These are phyloP conservation scores for Drosophila cardini DNA, from an alignment of 1,140 invertebrate genomes.

Conservation along the genomic window DNA sequence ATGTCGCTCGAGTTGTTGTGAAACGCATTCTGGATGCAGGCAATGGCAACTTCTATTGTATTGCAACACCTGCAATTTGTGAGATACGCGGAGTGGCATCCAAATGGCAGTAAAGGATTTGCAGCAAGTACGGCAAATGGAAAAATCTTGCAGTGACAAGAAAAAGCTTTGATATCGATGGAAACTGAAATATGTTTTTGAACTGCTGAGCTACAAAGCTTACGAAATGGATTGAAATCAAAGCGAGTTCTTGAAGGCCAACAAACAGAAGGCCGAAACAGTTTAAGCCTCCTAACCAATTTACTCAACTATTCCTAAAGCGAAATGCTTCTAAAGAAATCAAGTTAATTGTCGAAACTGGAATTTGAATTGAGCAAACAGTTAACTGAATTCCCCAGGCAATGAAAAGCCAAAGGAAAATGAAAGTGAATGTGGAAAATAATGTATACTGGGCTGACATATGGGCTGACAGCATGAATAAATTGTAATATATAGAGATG, in stretches of 20 bases:
- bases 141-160: too few relatives aligned
- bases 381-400: slow-evolving; percentile 1
- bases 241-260: too few relatives aligned
- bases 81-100: slow-evolving; percentile 14
- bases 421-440: not conserved
- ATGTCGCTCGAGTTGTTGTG: slow-evolving; percentile 44
- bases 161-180: too few relatives aligned
- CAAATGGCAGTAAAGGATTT: not conserved
- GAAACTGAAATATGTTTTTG: too few relatives aligned
- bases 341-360: slow-evolving; percentile 1
- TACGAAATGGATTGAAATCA: too few relatives aligned
- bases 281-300: too few relatives aligned
- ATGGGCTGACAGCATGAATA: slow-evolving; percentile 1
- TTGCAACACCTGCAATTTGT: slow-evolving; percentile 19
- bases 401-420: not conserved
- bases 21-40: slow-evolving; percentile 15
- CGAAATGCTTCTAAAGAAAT: not conserved
- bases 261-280: too few relatives aligned
- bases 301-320: not conserved
- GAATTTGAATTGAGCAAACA: not conserved
- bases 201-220: too few relatives aligned
- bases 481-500: slow-evolving; percentile 11
- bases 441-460: not conserved
- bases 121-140: too few relatives aligned
- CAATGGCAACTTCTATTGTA: slow-evolving; percentile 20